Percentiles rank a stretch among this genome's conserved stretches.
These are phyloP conservation scores for Papilio glaucus DNA, from an alignment of 1,140 invertebrate species.

Conservation along the genomic window DNA sequence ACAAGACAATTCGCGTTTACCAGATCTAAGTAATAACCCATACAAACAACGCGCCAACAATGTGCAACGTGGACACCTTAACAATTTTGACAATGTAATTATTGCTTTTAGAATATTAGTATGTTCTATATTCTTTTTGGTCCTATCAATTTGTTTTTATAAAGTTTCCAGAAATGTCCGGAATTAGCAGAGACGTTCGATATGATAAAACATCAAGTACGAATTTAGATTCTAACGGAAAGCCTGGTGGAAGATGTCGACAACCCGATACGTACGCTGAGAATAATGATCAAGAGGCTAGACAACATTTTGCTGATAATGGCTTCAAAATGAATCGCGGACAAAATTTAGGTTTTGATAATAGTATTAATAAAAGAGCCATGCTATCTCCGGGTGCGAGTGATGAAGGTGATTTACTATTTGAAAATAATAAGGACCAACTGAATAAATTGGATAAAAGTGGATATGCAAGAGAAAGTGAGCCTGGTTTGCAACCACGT, in stretches of 20 bases:
- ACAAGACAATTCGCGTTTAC: conserved; percentile 17
- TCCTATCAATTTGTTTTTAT: background rate
- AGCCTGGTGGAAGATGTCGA: background rate
- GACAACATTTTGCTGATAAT: conserved; percentile 21
- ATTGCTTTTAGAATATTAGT: conserved; percentile 5
- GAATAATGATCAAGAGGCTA: conserved; percentile 24
- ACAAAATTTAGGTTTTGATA: conserved; percentile 25
- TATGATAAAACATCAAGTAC: conserved; percentile 31
- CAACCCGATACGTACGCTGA: conserved; percentile 20
- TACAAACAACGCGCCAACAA: conserved; percentile 13
- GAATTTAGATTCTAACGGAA: conserved; percentile 26
- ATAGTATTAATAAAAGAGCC: conserved; percentile 31
- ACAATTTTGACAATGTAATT: conserved; percentile 29
- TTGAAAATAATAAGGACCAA: conserved; percentile 48
- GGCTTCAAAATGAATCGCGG: conserved; percentile 23
- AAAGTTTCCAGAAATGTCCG: conserved; percentile 35
- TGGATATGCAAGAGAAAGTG: conserved; percentile 44
- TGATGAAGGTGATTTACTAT: conserved; percentile 44
- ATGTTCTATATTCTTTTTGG: background rate
- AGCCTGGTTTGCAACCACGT: conserved; percentile 41
- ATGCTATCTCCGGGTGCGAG: conserved; percentile 26
- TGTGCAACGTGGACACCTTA: background rate
- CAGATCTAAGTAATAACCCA: conserved; percentile 26
- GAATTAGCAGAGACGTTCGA: conserved; percentile 20
- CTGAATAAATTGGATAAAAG: conserved; percentile 42